phyloP scores from a whole-genome alignment of 2,888 invertebrate species.

The Melieria picta region DNA sequence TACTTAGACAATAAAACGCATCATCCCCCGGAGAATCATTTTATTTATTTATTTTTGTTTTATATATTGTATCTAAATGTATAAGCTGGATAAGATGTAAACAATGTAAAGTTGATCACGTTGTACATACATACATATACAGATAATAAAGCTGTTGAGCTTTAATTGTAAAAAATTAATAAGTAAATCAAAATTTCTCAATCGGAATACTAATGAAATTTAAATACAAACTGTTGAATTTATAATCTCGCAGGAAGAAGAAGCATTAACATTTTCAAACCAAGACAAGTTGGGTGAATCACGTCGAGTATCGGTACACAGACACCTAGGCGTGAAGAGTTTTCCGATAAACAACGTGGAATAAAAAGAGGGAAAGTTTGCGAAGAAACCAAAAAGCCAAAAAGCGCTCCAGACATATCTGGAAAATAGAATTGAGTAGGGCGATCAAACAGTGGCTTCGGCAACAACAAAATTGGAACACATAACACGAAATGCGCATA shows the following conservation, averaged over 20 bases:
- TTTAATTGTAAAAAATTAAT: slow-evolving; percentile 33
- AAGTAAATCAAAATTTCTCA: slow-evolving; percentile 18
- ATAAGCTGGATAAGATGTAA: slow-evolving; percentile 54
- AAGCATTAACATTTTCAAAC: background rate
- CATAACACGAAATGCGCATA: background rate
- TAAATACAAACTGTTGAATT: slow-evolving; percentile 36
- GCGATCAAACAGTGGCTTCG: background rate
- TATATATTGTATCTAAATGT: slow-evolving; percentile 55
- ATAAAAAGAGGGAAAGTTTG: background rate
- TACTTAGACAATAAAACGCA: too few species aligned
- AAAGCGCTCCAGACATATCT: slow-evolving; percentile 22
- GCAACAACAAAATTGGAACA: background rate
- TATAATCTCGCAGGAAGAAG: slow-evolving; percentile 4
- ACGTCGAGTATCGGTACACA: too few species aligned
- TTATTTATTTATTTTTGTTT: slow-evolving; percentile 52
- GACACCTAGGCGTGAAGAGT: too few species aligned
- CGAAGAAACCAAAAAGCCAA: slow-evolving; percentile 8
- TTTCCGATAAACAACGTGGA: background rate
- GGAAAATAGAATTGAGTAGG: slow-evolving; percentile 17
- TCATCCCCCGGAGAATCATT: slow-evolving; percentile 64
- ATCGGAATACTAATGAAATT: slow-evolving; percentile 35
- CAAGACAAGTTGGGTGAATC: slow-evolving; percentile 1
- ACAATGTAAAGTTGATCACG: slow-evolving; percentile 52
- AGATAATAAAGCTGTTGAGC: slow-evolving; percentile 32
- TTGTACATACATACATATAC: slow-evolving; percentile 39